Percentiles rank a stretch among this genome's conserved stretches.
Evolutionary conservation across 2,797 vertebrate genomes (phyloP).

Genomic region (Phrynocephalus guinanensis): DNA sequence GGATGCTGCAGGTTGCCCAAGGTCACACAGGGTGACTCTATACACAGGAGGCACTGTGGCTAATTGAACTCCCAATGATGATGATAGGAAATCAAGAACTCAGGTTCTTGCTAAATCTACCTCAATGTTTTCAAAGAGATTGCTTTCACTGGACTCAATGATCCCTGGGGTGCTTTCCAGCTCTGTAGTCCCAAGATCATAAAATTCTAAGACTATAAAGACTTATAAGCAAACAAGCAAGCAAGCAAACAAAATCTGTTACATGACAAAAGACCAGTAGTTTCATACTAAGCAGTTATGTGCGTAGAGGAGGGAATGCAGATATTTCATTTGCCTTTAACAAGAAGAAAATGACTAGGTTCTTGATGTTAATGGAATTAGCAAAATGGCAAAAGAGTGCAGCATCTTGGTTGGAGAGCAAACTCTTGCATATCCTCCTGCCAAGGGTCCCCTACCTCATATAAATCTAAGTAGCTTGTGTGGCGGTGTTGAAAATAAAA

Average conservation of each 20-base stretch:
- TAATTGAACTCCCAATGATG: neutral
- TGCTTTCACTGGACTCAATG: too few species aligned
- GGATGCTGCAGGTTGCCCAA: too few species aligned
- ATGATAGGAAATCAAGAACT: neutral
- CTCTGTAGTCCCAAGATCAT: too few species aligned
- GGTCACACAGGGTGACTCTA: too few species aligned
- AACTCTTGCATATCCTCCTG: neutral
- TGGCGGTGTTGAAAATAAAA: conserved; percentile 20
- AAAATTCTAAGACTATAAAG: too few species aligned
- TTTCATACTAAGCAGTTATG: neutral
- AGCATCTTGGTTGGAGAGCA: neutral
- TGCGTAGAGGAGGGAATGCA: neutral
- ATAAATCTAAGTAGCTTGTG: conserved; percentile 11
- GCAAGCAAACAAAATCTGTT: neutral
- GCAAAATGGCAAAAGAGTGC: neutral
- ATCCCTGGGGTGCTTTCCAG: too few species aligned
- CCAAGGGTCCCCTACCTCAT: neutral
- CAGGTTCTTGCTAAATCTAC: too few species aligned
- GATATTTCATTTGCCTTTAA: neutral
- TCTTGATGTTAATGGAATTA: conserved; percentile 6
- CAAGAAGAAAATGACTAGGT: neutral
- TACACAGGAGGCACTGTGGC: too few species aligned
- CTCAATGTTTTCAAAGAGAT: neutral
- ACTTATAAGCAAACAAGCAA: too few species aligned
- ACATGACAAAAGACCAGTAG: neutral